phyloP scores from a whole-genome alignment of 1,140 invertebrate genomes.

The Laupala kohalensis region DNA sequence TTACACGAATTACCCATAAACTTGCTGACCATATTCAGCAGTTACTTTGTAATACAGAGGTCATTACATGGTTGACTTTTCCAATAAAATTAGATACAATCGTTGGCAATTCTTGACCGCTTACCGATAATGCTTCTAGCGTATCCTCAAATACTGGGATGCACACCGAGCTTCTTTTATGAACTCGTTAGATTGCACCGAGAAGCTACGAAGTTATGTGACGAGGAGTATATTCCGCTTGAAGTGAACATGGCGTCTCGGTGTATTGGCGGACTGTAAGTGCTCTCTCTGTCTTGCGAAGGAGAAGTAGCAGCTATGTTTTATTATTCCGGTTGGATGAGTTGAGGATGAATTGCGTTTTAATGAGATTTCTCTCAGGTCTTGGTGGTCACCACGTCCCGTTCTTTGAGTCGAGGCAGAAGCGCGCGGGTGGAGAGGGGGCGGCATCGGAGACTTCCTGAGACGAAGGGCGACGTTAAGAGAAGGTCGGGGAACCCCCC shows the following conservation, averaged over 20 bases:
- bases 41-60: too few species aligned
- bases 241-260: background rate
- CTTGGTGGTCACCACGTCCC: background rate
- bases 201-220: too few species aligned
- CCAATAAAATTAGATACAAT: too few species aligned
- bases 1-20: too few species aligned
- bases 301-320: background rate
- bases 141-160: too few species aligned
- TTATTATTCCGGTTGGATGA: background rate
- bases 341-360: background rate
- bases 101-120: too few species aligned
- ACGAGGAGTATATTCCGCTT: background rate
- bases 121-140: too few species aligned
- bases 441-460: background rate
- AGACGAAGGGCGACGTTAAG: background rate
- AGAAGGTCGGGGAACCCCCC: background rate
- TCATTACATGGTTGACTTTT: too few species aligned
- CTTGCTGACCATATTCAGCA: too few species aligned
- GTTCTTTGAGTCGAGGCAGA: background rate
- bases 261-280: background rate
- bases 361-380: background rate
- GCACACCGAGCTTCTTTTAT: too few species aligned
- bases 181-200: too few species aligned
- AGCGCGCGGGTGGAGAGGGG: background rate
- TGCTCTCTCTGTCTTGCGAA: background rate